A percentile compares a stretch with the other conserved stretches of the same genome.
These are phyloP conservation scores for Grammomys dolichurus DNA, from an alignment of 2,113 vertebrate genomes.

Conservation along the genomic window DNA sequence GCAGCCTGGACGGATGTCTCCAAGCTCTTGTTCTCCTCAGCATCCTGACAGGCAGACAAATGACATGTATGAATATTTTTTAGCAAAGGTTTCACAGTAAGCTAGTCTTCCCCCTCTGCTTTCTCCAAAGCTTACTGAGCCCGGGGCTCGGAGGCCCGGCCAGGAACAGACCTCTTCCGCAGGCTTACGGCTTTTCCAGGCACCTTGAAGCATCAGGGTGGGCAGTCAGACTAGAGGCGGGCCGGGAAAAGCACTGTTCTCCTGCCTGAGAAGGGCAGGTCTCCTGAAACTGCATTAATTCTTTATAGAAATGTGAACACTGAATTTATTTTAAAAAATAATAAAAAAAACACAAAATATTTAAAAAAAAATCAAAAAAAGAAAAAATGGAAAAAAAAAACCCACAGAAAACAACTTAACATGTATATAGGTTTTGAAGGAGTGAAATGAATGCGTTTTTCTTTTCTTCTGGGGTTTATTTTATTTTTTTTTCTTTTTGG, in stretches of 20 bases:
- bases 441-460: constrained; percentile 70
- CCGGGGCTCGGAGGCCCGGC: not conserved
- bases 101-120: constrained; percentile 81
- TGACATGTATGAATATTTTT: constrained; percentile 74
- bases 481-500: not conserved
- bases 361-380: constrained; percentile 5
- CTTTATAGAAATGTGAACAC: constrained; percentile 84
- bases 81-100: constrained; percentile 68
- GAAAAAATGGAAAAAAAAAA: constrained; percentile 7
- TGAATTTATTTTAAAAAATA: constrained; percentile 79
- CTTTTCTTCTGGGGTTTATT: not conserved
- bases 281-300: constrained; percentile 77
- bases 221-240: not conserved
- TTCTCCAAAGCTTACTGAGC: constrained; percentile 73
- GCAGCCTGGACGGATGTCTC: constrained; percentile 3
- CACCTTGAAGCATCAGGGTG: constrained; percentile 37
- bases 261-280: constrained; percentile 39
- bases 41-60: constrained; percentile 60
- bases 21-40: constrained; percentile 77
- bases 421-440: constrained; percentile 79
- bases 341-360: constrained; percentile 11
- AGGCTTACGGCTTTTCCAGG: constrained; percentile 42
- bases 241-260: constrained; percentile 43
- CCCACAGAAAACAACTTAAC: constrained; percentile 81
- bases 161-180: constrained; percentile 44